Percentiles rank a stretch among this genome's conserved stretches.
Evolutionary conservation across 2,888 invertebrate species (phyloP).

Genomic region (Pachycephus smyrnensis): DNA sequence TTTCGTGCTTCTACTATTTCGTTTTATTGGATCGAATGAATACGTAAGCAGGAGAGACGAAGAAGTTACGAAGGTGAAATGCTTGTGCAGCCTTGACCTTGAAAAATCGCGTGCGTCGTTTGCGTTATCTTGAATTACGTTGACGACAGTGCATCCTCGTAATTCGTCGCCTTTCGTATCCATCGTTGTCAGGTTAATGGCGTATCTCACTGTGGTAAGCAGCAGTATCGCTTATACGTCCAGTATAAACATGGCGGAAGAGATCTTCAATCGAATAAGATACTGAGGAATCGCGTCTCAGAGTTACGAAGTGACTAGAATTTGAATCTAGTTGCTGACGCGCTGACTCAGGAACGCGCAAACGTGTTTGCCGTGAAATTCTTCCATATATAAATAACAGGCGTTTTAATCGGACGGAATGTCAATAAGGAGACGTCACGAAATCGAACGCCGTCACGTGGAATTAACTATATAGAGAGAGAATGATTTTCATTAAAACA

Average conservation of each 20-base stretch:
- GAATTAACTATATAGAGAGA: background rate
- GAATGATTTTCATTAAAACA: background rate
- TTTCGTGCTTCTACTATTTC: background rate
- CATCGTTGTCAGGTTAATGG: background rate
- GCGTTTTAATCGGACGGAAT: background rate
- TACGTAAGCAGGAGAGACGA: background rate
- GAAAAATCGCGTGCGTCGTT: background rate
- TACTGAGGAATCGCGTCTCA: background rate
- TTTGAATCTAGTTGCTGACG: slow-evolving; percentile 27
- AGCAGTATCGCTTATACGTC: background rate
- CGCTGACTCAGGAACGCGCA: slow-evolving; percentile 27
- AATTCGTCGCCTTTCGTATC: background rate
- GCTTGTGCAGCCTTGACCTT: background rate
- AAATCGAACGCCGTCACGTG: background rate
- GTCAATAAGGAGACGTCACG: background rate
- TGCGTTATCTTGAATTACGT: background rate
- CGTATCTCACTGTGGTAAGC: background rate
- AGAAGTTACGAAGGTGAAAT: background rate
- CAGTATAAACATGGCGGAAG: background rate
- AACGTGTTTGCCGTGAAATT: slow-evolving; percentile 38
- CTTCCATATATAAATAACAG: slow-evolving; percentile 29
- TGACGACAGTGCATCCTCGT: background rate
- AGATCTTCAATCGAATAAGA: background rate
- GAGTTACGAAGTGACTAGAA: background rate
- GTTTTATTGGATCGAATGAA: background rate